Evolutionary conservation across 35 echinoderm and acorn worm species (phyloP), one percentile per base, ranked within the genome.

Genomic region (Apostichopus californicus): DNA sequence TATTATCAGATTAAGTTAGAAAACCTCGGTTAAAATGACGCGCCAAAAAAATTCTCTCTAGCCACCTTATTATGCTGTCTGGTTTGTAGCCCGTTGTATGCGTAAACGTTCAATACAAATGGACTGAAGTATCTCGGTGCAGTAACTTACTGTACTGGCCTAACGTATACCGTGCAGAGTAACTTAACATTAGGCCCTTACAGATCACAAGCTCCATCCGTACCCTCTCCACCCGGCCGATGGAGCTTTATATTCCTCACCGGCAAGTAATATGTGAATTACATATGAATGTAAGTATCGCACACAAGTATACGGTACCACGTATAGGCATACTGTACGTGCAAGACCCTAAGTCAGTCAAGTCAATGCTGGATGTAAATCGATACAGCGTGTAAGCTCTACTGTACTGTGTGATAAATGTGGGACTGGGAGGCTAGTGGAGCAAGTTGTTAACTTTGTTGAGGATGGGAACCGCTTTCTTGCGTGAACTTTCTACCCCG

Each of bases 1-100:
- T 75, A 18, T 20, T 13, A 7, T n/a, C 17, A 75, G 17, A 22
- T 14, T 20, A 24, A 22, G 71, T 18, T n/a, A 6, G 71, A 75
- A 75, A 75, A 75, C 21, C n/a, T 75, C 6, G 6, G 71, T 18
- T 75, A 18, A n/a, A 55, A 85, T 18, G 17, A 18, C 81, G 81
- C 81, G 81, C 58, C 81, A 85, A 85, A 85, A 83, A 57, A 85
- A 85, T 85, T 85, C 81, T 85, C 81, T 85, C 81, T 85, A 85
- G 81, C 81, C 81, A 85, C 81, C 81, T 85, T 85, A 85, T 85
- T 85, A 85, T 85, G 81, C 81, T 85, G 81, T 85, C 81, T 85
- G 81, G 81, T 85, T 59, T 57, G 57, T 52, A 60, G 55, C 54
- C 55, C 78, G 26, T 18, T 75, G 71, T 75, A 22, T 75, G 17